Percentiles rank a stretch among this genome's conserved stretches.
These are phyloP conservation scores for Mungos mungo DNA, from an alignment of 2,113 vertebrate genomes.

Conservation along the genomic window DNA sequence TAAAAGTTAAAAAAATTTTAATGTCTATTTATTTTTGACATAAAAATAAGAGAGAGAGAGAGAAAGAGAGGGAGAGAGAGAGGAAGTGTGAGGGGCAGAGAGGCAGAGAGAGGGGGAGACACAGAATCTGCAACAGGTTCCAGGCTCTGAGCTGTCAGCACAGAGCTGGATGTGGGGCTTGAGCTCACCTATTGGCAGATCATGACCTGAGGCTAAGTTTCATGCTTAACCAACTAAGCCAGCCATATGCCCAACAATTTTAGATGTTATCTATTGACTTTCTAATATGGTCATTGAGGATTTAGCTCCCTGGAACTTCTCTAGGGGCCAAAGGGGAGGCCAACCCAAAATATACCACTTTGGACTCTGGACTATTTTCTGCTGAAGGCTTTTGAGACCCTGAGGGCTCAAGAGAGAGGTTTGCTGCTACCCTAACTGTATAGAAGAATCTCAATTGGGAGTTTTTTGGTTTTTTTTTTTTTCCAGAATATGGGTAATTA, in stretches of 20 bases:
- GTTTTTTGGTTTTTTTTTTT: too few species aligned
- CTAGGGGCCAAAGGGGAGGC: neutral
- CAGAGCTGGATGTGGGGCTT: too few species aligned
- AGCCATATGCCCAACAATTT: neutral
- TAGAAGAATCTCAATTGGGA: neutral
- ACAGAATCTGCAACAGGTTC: too few species aligned
- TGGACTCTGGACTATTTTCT: neutral
- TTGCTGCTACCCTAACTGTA: neutral
- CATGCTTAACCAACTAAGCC: too few species aligned
- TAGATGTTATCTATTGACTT: neutral
- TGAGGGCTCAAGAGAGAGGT: neutral
- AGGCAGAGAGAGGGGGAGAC: too few species aligned
- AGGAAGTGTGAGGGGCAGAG: too few species aligned
- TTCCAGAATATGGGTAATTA: neutral
- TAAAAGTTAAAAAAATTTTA: neutral
- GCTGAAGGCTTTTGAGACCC: neutral
- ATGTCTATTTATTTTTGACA: too few species aligned
- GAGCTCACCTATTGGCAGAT: too few species aligned
- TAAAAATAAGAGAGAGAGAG: too few species aligned
- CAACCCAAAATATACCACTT: neutral
- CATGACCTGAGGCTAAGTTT: too few species aligned
- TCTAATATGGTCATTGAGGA: neutral
- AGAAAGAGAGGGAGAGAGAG: too few species aligned
- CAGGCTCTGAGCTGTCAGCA: too few species aligned
- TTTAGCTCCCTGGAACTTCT: slow-evolving; percentile 5